Evolutionary conservation across 2,888 invertebrate species (phyloP), one percentile per base, ranked within the genome.

Genomic region (Germaria angustata): DNA sequence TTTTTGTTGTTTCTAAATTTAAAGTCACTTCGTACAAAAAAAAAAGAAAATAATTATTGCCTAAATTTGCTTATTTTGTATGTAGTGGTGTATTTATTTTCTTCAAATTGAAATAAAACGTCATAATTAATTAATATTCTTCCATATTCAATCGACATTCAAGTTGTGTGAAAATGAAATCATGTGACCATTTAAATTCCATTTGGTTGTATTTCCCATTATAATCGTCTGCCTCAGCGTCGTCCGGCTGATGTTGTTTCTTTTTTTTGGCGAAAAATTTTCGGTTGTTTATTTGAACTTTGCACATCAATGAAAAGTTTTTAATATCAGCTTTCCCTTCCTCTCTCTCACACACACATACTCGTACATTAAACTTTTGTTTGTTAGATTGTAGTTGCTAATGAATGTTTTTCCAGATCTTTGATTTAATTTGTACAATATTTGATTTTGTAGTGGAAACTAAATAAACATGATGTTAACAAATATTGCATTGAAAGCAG

Each of bases 91-190:
- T n/a, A n/a, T n/a, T n/a, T n/a, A n/a, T n/a, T n/a, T n/a, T n/a
- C n/a, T n/a, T n/a, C n/a, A n/a, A n/a, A n/a, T n/a, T n/a, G n/a
- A n/a, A n/a, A n/a, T n/a, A 61, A 41, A 72, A 72, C 77, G 73
- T 81, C 69, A 65, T 78, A 69, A 81, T n/a, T n/a, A n/a, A n/a
- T n/a, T n/a, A n/a, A n/a, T 57, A 55, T 46, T 55, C 3, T 39
- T 28, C n/a, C n/a, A n/a, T n/a, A n/a, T n/a, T n/a, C n/a, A n/a
- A n/a, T n/a, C n/a, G n/a, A 39, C 11, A 9, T 69, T 15, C 8
- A 59, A 65, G n/a, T 73, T 68, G 77, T 78, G 69, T 77, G 77
- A 78, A 71, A 69, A 69, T 57, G 55, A 73, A 81, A 78, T 78
- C 82, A 82, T 82, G 78, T 79, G 78, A 82, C 65, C 75, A 49